Percentiles rank a stretch among this genome's conserved stretches.
These are phyloP conservation scores for Biston betularia DNA, from an alignment of 2,888 invertebrate genomes.

Conservation along the genomic window DNA sequence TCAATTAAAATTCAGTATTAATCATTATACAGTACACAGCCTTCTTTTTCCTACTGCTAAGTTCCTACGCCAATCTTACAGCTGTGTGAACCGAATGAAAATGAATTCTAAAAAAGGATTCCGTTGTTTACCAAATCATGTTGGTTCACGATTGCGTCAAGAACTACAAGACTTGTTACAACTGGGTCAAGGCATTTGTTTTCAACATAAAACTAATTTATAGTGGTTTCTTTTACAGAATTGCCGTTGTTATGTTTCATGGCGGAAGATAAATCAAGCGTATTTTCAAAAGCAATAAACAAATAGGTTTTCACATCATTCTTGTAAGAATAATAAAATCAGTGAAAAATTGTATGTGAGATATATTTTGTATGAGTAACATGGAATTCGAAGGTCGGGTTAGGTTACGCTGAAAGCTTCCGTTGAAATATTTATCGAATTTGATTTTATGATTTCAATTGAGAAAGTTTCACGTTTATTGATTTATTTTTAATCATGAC, in stretches of 20 bases:
- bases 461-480: neutral
- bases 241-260: constrained; percentile 44
- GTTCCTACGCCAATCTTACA: too few relatives aligned
- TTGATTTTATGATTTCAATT: constrained; percentile 6
- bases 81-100: too few relatives aligned
- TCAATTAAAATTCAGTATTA: too few relatives aligned
- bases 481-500: neutral
- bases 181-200: constrained; percentile 45
- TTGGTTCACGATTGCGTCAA: constrained; percentile 19
- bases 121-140: neutral
- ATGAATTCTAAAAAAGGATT: neutral
- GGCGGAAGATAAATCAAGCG: constrained; percentile 41
- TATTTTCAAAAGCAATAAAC: constrained; percentile 41
- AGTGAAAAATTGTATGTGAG: constrained; percentile 11
- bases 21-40: too few relatives aligned
- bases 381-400: constrained; percentile 6
- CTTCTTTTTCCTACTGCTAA: too few relatives aligned
- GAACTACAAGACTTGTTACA: constrained; percentile 33
- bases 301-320: constrained; percentile 26
- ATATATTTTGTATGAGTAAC: constrained; percentile 6
- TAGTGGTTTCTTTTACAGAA: constrained; percentile 46
- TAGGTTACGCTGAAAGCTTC: constrained; percentile 4
- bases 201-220: constrained; percentile 49
- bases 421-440: constrained; percentile 26
- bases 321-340: constrained; percentile 20